Evolutionary conservation across 2,113 vertebrate genomes (phyloP).

Genomic region (Myanophis thanlyinensis): DNA sequence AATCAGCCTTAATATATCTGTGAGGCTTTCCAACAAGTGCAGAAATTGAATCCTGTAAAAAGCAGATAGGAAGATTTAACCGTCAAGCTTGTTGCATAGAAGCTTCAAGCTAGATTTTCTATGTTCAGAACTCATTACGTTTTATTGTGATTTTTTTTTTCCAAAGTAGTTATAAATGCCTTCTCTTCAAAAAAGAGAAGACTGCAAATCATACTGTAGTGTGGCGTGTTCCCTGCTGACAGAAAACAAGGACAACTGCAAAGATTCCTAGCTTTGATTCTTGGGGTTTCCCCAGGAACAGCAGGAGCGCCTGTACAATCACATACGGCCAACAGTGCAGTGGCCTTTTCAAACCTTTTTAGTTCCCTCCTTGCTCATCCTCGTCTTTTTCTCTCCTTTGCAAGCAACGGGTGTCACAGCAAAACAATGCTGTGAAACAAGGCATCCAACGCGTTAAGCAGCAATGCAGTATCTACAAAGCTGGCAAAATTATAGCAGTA

Average conservation of each 20-base stretch:
- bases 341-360: not conserved
- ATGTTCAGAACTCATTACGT: not conserved
- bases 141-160: not conserved
- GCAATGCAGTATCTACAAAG: not conserved
- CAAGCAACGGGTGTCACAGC: not conserved
- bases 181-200: not conserved
- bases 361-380: not conserved
- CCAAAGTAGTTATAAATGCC: not conserved
- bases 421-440: not conserved
- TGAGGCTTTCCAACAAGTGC: not conserved
- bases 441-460: not conserved
- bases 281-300: not conserved
- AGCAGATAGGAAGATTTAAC: not conserved
- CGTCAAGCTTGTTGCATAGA: not conserved
- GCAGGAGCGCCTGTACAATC: not conserved
- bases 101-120: not conserved
- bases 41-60: slow-evolving; percentile 11
- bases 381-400: not conserved
- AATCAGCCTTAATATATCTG: slow-evolving; percentile 11
- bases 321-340: not conserved
- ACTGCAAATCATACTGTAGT: not conserved
- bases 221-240: not conserved
- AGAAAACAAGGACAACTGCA: not conserved
- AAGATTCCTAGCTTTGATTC: not conserved
- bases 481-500: not conserved